Conservation (phyloP, 2,888 invertebrate species). For the Patella ulyssiponensis region DNA sequence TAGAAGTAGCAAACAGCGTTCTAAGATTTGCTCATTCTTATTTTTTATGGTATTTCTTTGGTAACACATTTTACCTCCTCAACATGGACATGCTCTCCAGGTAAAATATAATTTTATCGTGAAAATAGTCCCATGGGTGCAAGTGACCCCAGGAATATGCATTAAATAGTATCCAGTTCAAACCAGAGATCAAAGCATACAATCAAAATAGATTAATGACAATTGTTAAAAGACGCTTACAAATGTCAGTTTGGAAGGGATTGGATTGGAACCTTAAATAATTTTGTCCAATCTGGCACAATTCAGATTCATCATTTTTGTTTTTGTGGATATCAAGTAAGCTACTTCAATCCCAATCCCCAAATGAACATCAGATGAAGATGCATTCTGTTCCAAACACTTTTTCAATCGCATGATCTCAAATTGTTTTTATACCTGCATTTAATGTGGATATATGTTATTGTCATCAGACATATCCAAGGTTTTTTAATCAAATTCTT, state of each 20-base stretch:
- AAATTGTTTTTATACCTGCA: too few species aligned
- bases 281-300: background rate
- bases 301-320: too few species aligned
- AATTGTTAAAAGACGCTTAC: background rate
- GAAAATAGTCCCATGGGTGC: too few species aligned
- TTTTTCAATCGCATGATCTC: too few species aligned
- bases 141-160: too few species aligned
- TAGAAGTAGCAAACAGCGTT: constrained; percentile 75
- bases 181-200: background rate
- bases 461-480: too few species aligned
- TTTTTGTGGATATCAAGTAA: too few species aligned
- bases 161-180: background rate
- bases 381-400: too few species aligned
- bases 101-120: constrained; percentile 29
- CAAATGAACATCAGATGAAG: too few species aligned
- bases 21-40: constrained; percentile 78
- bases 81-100: constrained; percentile 78
- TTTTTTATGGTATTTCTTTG: constrained; percentile 75
- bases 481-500: too few species aligned
- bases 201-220: background rate
- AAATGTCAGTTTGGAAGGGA: background rate
- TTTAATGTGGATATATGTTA: too few species aligned
- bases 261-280: background rate
- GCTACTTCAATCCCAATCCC: too few species aligned
- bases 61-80: constrained; percentile 80